Conservation (phyloP, 2,888 invertebrate species). For the Pachliopta kotzebuea region DNA sequence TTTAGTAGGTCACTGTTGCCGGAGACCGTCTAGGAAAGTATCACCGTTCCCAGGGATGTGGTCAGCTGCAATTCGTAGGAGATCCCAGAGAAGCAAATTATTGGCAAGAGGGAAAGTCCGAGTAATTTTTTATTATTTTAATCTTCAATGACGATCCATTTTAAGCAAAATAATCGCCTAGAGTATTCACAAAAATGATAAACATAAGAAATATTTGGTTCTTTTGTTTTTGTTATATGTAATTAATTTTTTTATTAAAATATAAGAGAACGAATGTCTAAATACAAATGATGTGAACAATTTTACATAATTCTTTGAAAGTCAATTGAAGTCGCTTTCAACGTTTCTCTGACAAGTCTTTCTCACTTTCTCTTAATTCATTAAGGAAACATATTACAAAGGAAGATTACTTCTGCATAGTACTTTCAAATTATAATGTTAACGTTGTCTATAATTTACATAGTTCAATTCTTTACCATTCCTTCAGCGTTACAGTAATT, state of each 20-base stretch:
- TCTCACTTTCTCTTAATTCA: neutral
- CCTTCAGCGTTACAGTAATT: neutral
- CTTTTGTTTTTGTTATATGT: too few species aligned
- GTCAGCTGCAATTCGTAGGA: too few species aligned
- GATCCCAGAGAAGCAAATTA: too few species aligned
- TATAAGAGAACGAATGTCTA: too few species aligned
- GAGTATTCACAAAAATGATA: too few species aligned
- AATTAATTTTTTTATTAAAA: too few species aligned
- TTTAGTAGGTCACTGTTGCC: too few species aligned
- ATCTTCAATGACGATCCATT: neutral
- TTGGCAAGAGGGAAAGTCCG: neutral
- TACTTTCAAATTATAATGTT: constrained; percentile 2
- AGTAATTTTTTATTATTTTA: neutral
- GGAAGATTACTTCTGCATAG: neutral
- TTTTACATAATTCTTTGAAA: neutral
- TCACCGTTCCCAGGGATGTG: too few species aligned
- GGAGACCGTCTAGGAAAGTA: too few species aligned
- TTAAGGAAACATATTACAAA: neutral
- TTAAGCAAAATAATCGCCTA: neutral
- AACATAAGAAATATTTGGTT: too few species aligned
- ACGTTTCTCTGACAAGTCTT: neutral
- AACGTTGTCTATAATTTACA: neutral
- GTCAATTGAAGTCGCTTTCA: neutral
- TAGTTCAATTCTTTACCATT: neutral
- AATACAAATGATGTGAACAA: too few species aligned